Evolutionary conservation across 2,113 vertebrate genomes (phyloP), one percentile per base, ranked within the genome.

Genomic region (Pionites leucogaster): DNA sequence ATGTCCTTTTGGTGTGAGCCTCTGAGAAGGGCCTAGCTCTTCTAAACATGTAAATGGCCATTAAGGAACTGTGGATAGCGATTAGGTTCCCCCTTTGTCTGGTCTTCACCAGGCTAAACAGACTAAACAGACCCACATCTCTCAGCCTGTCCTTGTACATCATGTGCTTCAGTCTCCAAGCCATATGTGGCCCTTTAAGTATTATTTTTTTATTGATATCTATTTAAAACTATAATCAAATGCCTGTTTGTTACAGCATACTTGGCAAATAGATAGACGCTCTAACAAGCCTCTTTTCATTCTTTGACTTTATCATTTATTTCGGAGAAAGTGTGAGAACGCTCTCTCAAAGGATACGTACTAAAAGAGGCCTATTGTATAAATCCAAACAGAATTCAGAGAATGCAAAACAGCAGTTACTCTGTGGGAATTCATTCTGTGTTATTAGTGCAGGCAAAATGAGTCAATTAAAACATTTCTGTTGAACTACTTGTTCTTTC

Each of bases 331-430:
- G 80, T 92, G 65, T 96, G 93, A 95, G 86, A 96, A 87, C 57
- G 9, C 19, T 55, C 76, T 92, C 50, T 85, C 44, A 94, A 72
- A 93, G 83, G 57, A n/a, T 89, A 42, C 13, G 59, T 60, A 27
- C 59, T 94, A 80, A 91, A 89, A 96, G 91, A 65, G 86, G 63
- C 31, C 95, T 79, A 93, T 95, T 96, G 93, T 97, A 76, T 94
- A 82, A 94, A 80, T 92, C 70, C 78, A 80, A 17, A 29, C 37
- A 91, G 90, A 96, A 93, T 91, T 82, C 90, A 35, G 76, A 87
- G 91, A 90, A 92, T 96, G 88, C 74, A 79, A 79, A 94, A 79
- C 42, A 93, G 47, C 60, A 92, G 5, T 70, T 90, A 35, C 37
- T 87, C 62, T 76, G 39, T 83, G 77, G 83, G 80, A 93, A 96